A percentile compares a stretch with the other conserved stretches of the same genome.
phyloP scores from a whole-genome alignment of 2,888 invertebrate genomes.

The Drosophila anomalata region DNA sequence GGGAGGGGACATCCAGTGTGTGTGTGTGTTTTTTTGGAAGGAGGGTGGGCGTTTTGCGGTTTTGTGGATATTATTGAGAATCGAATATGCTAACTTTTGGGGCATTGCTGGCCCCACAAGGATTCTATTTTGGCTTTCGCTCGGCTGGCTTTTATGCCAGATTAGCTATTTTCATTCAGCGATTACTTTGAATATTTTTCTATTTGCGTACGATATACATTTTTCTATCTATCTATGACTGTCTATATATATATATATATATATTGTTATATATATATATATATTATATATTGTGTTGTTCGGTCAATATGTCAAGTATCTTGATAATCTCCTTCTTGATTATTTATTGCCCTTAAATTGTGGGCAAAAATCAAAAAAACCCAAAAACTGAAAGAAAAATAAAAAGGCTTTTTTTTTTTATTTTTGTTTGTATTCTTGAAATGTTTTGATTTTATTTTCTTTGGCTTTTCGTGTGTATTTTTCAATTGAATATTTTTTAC shows the following conservation, averaged over 20 bases:
- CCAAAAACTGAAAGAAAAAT: constrained; percentile 36
- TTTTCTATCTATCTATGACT: constrained; percentile 19
- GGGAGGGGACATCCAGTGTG: neutral
- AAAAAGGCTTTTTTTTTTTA: constrained; percentile 32
- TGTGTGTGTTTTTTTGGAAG: neutral
- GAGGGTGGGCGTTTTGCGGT: constrained; percentile 12
- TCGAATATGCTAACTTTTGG: constrained; percentile 36
- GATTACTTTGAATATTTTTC: constrained; percentile 42
- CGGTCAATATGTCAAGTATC: constrained; percentile 42
- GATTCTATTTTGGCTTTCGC: constrained; percentile 70
- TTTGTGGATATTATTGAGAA: constrained; percentile 22
- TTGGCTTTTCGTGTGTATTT: constrained; percentile 64
- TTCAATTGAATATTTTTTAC: constrained; percentile 34
- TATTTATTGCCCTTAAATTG: constrained; percentile 24
- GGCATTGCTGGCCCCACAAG: constrained; percentile 19
- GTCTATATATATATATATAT: constrained; percentile 3
- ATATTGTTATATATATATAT: constrained; percentile 10
- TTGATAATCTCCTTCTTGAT: constrained; percentile 14
- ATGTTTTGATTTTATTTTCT: constrained; percentile 68
- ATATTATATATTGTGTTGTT: constrained; percentile 1
- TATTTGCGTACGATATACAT: constrained; percentile 28
- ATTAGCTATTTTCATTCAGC: constrained; percentile 53
- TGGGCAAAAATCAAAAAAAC: neutral
- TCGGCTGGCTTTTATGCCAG: constrained; percentile 71
- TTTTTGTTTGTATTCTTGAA: constrained; percentile 32